Conservation (phyloP, 1,140 invertebrate species). For the Portunus trituberculatus region DNA sequence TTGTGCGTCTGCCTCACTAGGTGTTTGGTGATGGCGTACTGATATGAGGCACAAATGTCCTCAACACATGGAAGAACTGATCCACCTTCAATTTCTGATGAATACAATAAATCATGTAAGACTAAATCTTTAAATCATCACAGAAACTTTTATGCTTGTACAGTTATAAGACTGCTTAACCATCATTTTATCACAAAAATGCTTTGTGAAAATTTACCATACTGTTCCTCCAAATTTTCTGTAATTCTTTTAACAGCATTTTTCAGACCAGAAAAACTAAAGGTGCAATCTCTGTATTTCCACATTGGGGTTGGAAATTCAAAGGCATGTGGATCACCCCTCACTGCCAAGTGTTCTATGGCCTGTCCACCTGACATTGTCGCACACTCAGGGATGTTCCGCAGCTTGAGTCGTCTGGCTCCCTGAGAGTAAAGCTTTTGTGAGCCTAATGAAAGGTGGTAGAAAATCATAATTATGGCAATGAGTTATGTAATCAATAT, state of each 20-base stretch:
- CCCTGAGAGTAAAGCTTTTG: conserved; percentile 47
- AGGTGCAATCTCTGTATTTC: conserved; percentile 88
- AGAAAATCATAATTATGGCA: no score
- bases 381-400: conserved; percentile 88
- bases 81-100: conserved; percentile 83
- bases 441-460: not conserved
- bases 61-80: conserved; percentile 88
- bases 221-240: conserved; percentile 83
- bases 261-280: conserved; percentile 91
- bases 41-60: conserved; percentile 93
- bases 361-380: conserved; percentile 90
- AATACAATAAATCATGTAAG: conserved; percentile 59
- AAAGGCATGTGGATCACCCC: conserved; percentile 87
- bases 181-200: not conserved
- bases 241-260: conserved; percentile 83
- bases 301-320: conserved; percentile 85
- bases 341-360: conserved; percentile 89
- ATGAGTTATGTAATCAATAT: no score
- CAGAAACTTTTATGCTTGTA: not conserved
- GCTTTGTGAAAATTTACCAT: conserved; percentile 81
- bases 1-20: conserved; percentile 90
- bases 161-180: not conserved
- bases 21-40: conserved; percentile 88
- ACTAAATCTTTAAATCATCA: not conserved
- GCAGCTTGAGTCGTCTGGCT: conserved; percentile 91